phyloP scores from a whole-genome alignment of 2,113 vertebrate genomes.

The Tragelaphus scriptus region DNA sequence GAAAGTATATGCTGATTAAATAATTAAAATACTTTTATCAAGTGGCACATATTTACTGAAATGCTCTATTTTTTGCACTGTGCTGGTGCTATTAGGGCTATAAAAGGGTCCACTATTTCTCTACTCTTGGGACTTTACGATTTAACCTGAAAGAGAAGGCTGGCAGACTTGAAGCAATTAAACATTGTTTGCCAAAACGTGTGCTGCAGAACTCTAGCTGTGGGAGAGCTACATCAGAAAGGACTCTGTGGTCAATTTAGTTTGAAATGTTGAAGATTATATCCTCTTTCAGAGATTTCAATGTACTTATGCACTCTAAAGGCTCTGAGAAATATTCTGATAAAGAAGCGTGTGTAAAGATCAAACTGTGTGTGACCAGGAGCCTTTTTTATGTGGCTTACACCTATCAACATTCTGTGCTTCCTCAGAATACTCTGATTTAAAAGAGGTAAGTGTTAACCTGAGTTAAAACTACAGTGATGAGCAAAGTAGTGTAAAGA shows the following conservation, averaged over 20 bases:
- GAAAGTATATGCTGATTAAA: background rate
- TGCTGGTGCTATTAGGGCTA: background rate
- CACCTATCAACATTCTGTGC: background rate
- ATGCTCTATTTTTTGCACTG: background rate
- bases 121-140: background rate
- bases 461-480: background rate
- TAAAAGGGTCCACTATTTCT: background rate
- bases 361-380: background rate
- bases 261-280: background rate
- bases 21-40: constrained; percentile 7
- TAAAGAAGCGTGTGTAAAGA: background rate
- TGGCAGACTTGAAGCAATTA: background rate
- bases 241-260: background rate
- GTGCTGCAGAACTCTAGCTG: background rate
- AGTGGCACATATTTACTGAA: background rate
- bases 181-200: background rate
- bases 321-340: background rate
- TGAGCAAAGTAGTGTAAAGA: background rate
- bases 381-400: background rate
- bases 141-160: constrained; percentile 20
- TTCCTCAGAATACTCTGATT: background rate
- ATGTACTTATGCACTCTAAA: background rate
- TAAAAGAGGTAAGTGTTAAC: background rate
- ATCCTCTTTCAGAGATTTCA: constrained; percentile 2
- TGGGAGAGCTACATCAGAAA: background rate